phyloP scores from a whole-genome alignment of 2,113 vertebrate species.

The Prochilodus magdalenae region DNA sequence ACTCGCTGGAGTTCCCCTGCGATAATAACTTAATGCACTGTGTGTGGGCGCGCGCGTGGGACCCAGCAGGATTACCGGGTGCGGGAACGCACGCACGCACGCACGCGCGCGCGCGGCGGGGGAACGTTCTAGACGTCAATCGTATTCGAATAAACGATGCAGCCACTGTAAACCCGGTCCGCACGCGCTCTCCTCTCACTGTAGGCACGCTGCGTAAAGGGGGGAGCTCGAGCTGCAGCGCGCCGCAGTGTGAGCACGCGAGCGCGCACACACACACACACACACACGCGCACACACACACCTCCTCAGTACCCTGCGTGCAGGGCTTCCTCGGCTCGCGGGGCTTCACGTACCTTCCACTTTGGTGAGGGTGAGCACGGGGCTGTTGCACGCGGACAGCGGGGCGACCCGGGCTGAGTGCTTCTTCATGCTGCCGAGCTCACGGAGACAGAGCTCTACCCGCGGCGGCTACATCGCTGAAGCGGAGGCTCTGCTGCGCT shows the following conservation, averaged over 20 bases:
- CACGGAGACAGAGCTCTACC: conserved; percentile 79
- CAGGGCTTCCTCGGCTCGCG: too few species aligned
- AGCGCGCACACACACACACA: too few species aligned
- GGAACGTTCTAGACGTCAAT: not conserved
- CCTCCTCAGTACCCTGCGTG: too few species aligned
- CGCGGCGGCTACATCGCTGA: conserved; percentile 89
- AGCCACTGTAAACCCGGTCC: too few species aligned
- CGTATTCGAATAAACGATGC: not conserved
- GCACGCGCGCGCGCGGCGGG: too few species aligned
- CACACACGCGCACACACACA: too few species aligned
- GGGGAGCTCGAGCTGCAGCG: too few species aligned
- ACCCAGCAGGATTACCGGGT: too few species aligned
- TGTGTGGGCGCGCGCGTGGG: not conserved
- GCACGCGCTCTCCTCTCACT: too few species aligned
- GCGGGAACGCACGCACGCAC: too few species aligned
- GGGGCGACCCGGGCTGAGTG: conserved; percentile 95
- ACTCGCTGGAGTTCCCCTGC: conserved; percentile 44
- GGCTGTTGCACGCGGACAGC: conserved; percentile 95
- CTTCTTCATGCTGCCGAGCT: conserved; percentile 92
- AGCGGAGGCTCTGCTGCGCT: conserved; percentile 63
- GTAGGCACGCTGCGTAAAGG: too few species aligned
- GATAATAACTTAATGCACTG: conserved; percentile 66
- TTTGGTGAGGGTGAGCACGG: conserved; percentile 95
- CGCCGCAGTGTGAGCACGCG: too few species aligned
- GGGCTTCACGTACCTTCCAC: conserved; percentile 87